phyloP scores from a whole-genome alignment of 2,888 invertebrate species.

The Leptopilina myrica region DNA sequence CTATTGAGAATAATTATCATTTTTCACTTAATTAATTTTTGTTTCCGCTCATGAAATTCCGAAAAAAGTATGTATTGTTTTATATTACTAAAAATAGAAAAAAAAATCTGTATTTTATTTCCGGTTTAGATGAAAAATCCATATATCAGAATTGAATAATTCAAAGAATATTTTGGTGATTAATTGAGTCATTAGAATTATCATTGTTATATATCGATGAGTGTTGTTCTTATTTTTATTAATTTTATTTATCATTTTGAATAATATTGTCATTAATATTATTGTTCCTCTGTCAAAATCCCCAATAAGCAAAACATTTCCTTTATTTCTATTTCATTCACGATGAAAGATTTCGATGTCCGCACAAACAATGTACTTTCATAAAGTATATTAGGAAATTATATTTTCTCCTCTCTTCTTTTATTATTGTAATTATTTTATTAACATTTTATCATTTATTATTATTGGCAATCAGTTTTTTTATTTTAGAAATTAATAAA shows the following conservation, averaged over 20 bases:
- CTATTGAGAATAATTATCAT: too few species aligned
- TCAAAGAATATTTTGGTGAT: background rate
- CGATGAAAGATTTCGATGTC: constrained; percentile 47
- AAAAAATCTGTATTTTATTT: background rate
- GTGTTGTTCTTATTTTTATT: background rate
- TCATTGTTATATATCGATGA: background rate
- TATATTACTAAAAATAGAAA: too few species aligned
- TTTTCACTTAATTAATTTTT: background rate
- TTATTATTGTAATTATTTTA: background rate
- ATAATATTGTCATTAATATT: constrained; percentile 6
- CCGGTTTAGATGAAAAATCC: background rate
- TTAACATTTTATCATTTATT: background rate
- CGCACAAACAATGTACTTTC: constrained; percentile 44
- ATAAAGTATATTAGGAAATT: constrained; percentile 14
- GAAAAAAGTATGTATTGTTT: too few species aligned
- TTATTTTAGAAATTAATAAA: too few species aligned
- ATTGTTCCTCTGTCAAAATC: background rate
- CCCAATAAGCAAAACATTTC: background rate
- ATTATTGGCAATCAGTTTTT: background rate
- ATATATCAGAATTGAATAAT: background rate
- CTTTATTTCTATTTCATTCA: constrained; percentile 2
- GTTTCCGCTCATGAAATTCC: too few species aligned
- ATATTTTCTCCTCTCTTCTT: background rate
- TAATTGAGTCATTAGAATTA: background rate
- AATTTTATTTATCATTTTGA: background rate